These are phyloP conservation scores for Hyposoter didymator DNA, from an alignment of 2,888 invertebrate genomes.

Conservation along the genomic window DNA sequence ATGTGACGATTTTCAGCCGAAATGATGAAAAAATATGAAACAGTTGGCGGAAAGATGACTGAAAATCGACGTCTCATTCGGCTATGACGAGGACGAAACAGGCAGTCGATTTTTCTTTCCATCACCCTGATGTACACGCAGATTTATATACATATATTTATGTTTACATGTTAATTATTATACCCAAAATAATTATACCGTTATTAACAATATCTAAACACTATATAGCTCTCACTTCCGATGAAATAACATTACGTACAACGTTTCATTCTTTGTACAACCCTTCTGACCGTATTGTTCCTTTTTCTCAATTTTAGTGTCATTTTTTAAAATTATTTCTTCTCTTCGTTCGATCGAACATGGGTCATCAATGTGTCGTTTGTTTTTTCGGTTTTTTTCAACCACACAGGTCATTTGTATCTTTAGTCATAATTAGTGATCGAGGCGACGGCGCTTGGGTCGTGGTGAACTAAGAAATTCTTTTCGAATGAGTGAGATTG, in stretches of 20 bases:
- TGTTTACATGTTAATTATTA: conserved; percentile 46
- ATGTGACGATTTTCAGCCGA: background rate
- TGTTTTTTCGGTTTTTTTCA: background rate
- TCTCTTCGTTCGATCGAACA: background rate
- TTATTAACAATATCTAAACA: conserved; percentile 79
- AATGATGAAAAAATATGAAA: background rate
- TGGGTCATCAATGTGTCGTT: no score
- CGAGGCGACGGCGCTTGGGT: conserved; percentile 34
- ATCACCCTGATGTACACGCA: conserved; percentile 30
- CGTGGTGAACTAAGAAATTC: conserved; percentile 21
- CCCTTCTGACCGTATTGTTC: conserved; percentile 68
- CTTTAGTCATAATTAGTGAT: background rate
- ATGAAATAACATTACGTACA: conserved; percentile 81
- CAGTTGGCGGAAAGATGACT: background rate
- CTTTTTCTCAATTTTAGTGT: background rate
- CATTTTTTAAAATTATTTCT: background rate
- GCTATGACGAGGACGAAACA: background rate
- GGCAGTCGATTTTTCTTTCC: background rate
- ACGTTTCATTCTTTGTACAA: conserved; percentile 75
- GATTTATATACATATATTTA: conserved; percentile 2
- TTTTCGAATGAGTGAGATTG: conserved; percentile 5
- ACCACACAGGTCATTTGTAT: background rate
- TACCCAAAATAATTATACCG: conserved; percentile 81
- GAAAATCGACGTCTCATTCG: no score
- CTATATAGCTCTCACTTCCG: conserved; percentile 78